Evolutionary conservation across 2,888 invertebrate species (phyloP).

Genomic region (Lasioglossum calceatum): DNA sequence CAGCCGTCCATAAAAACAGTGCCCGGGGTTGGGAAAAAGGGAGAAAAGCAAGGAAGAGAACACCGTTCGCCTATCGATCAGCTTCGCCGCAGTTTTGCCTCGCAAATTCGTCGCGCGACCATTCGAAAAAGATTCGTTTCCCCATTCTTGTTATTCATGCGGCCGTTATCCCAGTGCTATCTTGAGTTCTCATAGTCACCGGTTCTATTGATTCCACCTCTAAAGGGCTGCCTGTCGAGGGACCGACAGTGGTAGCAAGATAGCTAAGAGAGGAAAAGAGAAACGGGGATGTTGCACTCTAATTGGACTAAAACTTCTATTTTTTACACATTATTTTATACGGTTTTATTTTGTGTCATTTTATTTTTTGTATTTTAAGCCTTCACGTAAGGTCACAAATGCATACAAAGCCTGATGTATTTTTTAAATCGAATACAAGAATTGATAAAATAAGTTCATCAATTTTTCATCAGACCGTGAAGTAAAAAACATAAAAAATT

Average conservation of each 20-base stretch:
- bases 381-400: not conserved
- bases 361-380: not conserved
- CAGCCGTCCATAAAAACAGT: slow-evolving; percentile 9
- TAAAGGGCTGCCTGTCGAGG: not conserved
- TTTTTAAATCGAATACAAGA: not conserved
- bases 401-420: not conserved
- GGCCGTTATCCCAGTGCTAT: slow-evolving; percentile 51
- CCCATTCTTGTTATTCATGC: slow-evolving; percentile 50
- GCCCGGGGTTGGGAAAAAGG: not conserved
- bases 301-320: slow-evolving; percentile 68
- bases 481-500: not conserved
- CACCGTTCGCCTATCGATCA: not conserved
- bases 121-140: slow-evolving; percentile 14
- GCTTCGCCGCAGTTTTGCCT: slow-evolving; percentile 29
- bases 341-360: not conserved
- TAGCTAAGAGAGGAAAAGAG: not conserved
- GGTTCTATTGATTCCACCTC: not conserved
- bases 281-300: slow-evolving; percentile 46
- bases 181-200: slow-evolving; percentile 38
- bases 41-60: not conserved
- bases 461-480: not conserved
- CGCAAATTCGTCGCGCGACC: slow-evolving; percentile 10
- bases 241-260: not conserved
- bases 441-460: not conserved
- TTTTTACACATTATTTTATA: not conserved